Evolutionary conservation across 2,797 vertebrate species (phyloP), one percentile per base, ranked within the genome.

Genomic region (Myiotriccus ornatus): DNA sequence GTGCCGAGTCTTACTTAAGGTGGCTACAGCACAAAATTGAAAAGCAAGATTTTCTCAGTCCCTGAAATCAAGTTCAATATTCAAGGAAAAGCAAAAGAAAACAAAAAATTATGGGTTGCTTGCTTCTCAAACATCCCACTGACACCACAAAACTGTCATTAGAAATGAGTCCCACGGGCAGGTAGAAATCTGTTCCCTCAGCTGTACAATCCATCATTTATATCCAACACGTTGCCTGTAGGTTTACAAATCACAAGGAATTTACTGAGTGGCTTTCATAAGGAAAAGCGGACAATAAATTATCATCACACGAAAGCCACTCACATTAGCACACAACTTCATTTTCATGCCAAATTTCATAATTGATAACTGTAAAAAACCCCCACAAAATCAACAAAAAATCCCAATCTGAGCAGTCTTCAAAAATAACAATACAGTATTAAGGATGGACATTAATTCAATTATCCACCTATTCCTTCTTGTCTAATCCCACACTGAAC

Each of bases 221-320:
- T 62, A 85, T 18, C 82, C 83, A 73, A 34, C 65, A 49, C 2
- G 0, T 21, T 87, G 77, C 90, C 75, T 44, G 63, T 52, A 70
- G 64, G 92, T 87, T 92, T 87, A 86, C 92, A 74, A 82, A 90
- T 89, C 92, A 70, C 64, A 39, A 32, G 49, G 79, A 90, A 55
- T 95, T 93, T 84, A 90, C 84, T 7, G 10, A 80, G 60, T 56
- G 35, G 82, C 64, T 91, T 95, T 95, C 50, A 7, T 78, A 95
- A 77, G 69, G 30, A 65, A 77, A 46, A 84, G 71, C 12, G 50
- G 39, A 62, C 74, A 41, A 74, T 84, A 87, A 96, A 95, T 84
- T 81, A 83, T 55, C 69, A 47, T 52, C 74, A 56, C 4, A 81
- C 34, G 0, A 1, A 67, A 74, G 57, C 22, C 52, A n/a, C 67